Base-by-base conservation (phyloP, 2,888 invertebrate species). In the Electrophaes corylata region DNA sequence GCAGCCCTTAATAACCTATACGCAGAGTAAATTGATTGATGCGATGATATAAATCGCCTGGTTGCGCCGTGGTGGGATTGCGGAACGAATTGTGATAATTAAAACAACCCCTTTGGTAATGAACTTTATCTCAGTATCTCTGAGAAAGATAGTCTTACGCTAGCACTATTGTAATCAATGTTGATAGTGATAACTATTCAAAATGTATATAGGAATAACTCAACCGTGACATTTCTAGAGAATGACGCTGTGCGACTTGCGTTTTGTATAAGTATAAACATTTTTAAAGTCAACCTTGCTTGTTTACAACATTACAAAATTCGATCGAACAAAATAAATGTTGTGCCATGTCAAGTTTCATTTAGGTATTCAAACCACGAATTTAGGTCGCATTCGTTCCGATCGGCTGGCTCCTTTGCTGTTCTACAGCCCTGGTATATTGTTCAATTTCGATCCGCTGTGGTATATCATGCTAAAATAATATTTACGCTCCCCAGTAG, bases 1-100 rank as follows among this genome's bases (percentile, higher is more conserved):
- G n/a, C n/a, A n/a, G n/a, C n/a, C n/a, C n/a, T n/a, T n/a, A 84
- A 83, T 83, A 81, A 81, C 76, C 76, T 75, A 75, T 75, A 76
- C 74, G 78, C 75, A 62, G 64, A 69, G 76, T 84, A 87, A n/a
- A 89, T 88, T 86, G 86, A 87, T 86, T 86, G 85, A 86, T 80
- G 75, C 73, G 78, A 83, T 85, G 78, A 83, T 84, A 84, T 84
- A 79, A 83, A 86, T 83, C 78, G 79, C 67, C 71, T 75, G 76
- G 72, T 71, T 37, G 45, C 53, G 59, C 53, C 39, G 37, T 47
- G 57, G 45, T 48, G 66, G 74, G 76, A 72, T 69, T 69, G 71
- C 64, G 78, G 76, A 81, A 77, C 84, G 75, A 83, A 85, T 83
- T 75, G 70, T 68, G 74, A 75, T 81, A 81, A 84, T 84, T 80